These are phyloP conservation scores for Eulemur albifrons DNA, from an alignment of 2,797 vertebrate species.

Conservation along the genomic window DNA sequence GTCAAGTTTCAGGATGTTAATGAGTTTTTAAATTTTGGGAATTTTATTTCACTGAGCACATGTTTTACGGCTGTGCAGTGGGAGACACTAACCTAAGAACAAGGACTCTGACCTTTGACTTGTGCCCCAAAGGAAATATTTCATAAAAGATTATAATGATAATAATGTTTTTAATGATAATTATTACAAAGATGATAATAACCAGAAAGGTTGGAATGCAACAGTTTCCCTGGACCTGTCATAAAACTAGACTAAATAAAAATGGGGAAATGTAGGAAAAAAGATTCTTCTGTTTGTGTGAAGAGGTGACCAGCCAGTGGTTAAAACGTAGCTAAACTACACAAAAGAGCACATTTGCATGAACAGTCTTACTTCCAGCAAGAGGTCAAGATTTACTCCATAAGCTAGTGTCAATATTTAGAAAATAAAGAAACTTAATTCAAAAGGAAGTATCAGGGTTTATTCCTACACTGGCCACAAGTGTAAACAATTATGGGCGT, in stretches of 20 bases:
- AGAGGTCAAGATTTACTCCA: neutral
- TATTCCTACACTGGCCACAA: neutral
- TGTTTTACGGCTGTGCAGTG: neutral
- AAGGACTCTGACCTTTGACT: neutral
- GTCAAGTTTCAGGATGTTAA: neutral
- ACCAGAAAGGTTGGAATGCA: neutral
- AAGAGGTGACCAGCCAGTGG: neutral
- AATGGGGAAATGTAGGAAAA: neutral
- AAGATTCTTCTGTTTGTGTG: neutral
- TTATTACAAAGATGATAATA: neutral
- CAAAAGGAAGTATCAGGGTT: conserved; percentile 25
- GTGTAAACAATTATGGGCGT: neutral
- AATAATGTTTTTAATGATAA: no score
- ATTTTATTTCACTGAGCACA: neutral
- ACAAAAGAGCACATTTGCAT: neutral
- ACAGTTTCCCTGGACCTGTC: neutral
- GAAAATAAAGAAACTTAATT: conserved; percentile 54
- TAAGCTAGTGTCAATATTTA: conserved; percentile 56
- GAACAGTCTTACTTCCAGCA: conserved; percentile 16
- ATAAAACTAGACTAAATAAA: neutral
- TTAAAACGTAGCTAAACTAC: conserved; percentile 22
- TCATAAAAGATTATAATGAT: neutral
- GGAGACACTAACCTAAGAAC: conserved; percentile 22
- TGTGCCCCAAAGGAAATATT: neutral
- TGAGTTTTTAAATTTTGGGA: neutral